Percentiles rank a stretch among this genome's conserved stretches.
These are phyloP conservation scores for Megaustenia siamemsis DNA, from an alignment of 2,888 invertebrate species.

Conservation along the genomic window DNA sequence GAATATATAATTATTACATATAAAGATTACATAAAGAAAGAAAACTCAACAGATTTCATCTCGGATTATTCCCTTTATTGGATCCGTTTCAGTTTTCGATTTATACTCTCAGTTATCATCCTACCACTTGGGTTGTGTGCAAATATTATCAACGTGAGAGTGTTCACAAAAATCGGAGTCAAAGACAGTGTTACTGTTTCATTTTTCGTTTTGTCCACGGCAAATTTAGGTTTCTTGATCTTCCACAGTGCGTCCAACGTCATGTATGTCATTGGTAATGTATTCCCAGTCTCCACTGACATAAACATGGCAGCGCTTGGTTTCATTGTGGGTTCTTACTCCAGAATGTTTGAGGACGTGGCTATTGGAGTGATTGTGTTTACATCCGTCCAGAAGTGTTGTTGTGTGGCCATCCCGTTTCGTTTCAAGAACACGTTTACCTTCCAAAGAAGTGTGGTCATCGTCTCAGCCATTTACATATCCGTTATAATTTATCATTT, in stretches of 20 bases:
- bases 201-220: too few relatives aligned
- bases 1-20: too few relatives aligned
- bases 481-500: not conserved
- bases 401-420: not conserved
- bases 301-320: not conserved
- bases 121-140: too few relatives aligned
- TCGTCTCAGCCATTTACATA: not conserved
- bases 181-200: too few relatives aligned
- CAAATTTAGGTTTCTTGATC: too few relatives aligned
- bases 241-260: too few relatives aligned
- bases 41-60: not conserved
- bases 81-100: not conserved
- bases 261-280: not conserved
- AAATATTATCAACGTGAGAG: too few relatives aligned
- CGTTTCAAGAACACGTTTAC: not conserved
- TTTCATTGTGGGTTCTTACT: not conserved
- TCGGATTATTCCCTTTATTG: not conserved
- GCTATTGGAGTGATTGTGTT: not conserved
- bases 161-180: too few relatives aligned
- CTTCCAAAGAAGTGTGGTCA: not conserved
- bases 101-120: not conserved
- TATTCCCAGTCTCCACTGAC: not conserved
- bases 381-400: not conserved
- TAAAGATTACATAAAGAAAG: too few relatives aligned
- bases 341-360: not conserved